Base-by-base conservation (phyloP, 2,888 invertebrate species). In the Venusia cambrica region DNA sequence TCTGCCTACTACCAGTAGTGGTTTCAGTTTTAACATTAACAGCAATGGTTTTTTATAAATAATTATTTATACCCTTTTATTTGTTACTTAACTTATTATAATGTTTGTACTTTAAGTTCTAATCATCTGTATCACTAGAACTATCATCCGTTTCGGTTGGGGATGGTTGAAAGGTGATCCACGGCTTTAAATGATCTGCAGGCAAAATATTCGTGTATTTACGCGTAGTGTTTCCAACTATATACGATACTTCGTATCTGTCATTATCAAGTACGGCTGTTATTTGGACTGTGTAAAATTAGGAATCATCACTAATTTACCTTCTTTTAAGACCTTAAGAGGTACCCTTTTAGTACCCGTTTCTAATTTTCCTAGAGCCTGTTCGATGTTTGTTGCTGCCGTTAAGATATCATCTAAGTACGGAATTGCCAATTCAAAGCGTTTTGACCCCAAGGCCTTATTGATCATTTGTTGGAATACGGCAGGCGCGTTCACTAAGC, bases 271-370 rank as follows among this genome's bases (percentile, higher is more conserved):
- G 4, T 3, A 14, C 9, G 0, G 13, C 3, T 8, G 20, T 29
- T 5, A 29, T n/a, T 9, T 9, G 19, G 6, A 4, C 3, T 14
- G 14, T 2, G 7, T 9, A 5, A 14, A 2, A 8, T 24, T 24
- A 8, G 14, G 24, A 1, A 24, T 8, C 24, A 24, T 26, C 1
- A 33, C 20, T 10, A 33, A 24, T 2, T 33, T 26, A 2, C 33
- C 33, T 4, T 13, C 26, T 5, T 15, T 14, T 5, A 20, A 20
- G 14, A 3, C 3, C 6, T 7, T 24, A 10, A 5, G 14, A 1
- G 14, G 5, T 1, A 8, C 19, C 8, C 26, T 13, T 10, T 12
- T 19, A n/a, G 9, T 33, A 5, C 26, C 33, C 16, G n/a, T 6
- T 16, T 16, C 16, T 16, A 16, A 16, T 6, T 16, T 16, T 16